Conservation (phyloP, 2,888 invertebrate genomes). For the Pegoplata infirma region DNA sequence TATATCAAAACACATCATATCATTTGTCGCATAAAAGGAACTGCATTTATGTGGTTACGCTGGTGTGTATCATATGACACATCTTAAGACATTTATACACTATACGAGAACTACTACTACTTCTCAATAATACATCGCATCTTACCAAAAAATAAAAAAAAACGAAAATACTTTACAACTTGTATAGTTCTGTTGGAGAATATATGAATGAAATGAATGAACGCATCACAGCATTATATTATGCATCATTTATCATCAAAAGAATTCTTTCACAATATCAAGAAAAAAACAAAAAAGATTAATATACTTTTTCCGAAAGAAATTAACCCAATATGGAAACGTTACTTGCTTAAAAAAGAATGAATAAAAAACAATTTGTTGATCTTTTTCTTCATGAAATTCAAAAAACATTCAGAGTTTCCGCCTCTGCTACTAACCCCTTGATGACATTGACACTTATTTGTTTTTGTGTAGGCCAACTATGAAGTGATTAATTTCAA, state of each 20-base stretch:
- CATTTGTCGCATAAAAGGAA: conserved; percentile 73
- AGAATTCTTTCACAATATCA: conserved; percentile 68
- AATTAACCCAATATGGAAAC: conserved; percentile 72
- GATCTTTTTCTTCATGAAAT: conserved; percentile 36
- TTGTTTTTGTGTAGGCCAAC: background rate
- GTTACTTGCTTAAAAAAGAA: conserved; percentile 15
- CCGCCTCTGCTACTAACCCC: conserved; percentile 3
- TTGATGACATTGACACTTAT: background rate
- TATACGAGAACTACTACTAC: too few relatives aligned
- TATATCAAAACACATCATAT: conserved; percentile 60
- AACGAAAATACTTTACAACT: too few relatives aligned
- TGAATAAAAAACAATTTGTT: conserved; percentile 43
- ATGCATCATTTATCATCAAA: conserved; percentile 74
- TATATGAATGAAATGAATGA: conserved; percentile 43
- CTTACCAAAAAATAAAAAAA: background rate
- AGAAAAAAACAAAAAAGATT: conserved; percentile 69
- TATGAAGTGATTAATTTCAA: too few relatives aligned
- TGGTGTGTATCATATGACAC: conserved; percentile 55
- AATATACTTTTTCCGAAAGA: conserved; percentile 76
- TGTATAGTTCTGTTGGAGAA: background rate
- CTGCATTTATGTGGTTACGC: conserved; percentile 59
- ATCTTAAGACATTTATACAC: conserved; percentile 44
- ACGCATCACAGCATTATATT: conserved; percentile 63
- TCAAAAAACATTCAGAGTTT: conserved; percentile 28
- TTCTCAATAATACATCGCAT: conserved; percentile 22